A percentile compares a stretch with the other conserved stretches of the same genome.
Evolutionary conservation across 2,888 invertebrate genomes (phyloP).

Genomic region (Meta bourneti): DNA sequence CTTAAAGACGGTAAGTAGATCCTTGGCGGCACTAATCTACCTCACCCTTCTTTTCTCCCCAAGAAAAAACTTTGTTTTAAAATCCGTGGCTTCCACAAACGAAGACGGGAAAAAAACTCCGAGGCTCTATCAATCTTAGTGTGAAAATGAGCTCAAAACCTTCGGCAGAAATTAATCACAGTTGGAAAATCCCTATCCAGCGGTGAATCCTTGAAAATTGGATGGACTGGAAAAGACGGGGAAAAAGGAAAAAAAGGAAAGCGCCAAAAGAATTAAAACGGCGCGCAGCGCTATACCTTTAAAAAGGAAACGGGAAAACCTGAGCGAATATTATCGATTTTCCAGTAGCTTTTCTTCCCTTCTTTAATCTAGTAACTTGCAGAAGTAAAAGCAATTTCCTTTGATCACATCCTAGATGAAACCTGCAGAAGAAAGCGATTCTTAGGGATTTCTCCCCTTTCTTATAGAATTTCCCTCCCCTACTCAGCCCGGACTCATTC

Average conservation of each 20-base stretch:
- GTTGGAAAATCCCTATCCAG: conserved; percentile 33
- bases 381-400: conserved; percentile 75
- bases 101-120: neutral
- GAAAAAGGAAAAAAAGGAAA: conserved; percentile 12
- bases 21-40: conserved; percentile 44
- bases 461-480: neutral
- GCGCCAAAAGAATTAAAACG: conserved; percentile 58
- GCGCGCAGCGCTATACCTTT: conserved; percentile 21
- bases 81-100: conserved; percentile 8
- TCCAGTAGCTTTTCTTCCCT: conserved; percentile 29
- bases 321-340: conserved; percentile 71
- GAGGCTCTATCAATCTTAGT: conserved; percentile 56
- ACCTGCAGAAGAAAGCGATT: conserved; percentile 61
- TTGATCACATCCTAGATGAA: conserved; percentile 70
- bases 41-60: conserved; percentile 10
- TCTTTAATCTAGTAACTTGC: conserved; percentile 73
- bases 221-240: conserved; percentile 28
- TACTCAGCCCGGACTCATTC: conserved; percentile 13
- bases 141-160: conserved; percentile 52
- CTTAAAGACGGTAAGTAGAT: conserved; percentile 28
- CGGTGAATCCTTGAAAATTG: conserved; percentile 53
- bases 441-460: conserved; percentile 36
- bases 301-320: conserved; percentile 45
- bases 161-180: conserved; percentile 67
- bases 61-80: conserved; percentile 36